Base-by-base conservation (phyloP, 2,113 vertebrate species). In the Larimichthys polyactis region DNA sequence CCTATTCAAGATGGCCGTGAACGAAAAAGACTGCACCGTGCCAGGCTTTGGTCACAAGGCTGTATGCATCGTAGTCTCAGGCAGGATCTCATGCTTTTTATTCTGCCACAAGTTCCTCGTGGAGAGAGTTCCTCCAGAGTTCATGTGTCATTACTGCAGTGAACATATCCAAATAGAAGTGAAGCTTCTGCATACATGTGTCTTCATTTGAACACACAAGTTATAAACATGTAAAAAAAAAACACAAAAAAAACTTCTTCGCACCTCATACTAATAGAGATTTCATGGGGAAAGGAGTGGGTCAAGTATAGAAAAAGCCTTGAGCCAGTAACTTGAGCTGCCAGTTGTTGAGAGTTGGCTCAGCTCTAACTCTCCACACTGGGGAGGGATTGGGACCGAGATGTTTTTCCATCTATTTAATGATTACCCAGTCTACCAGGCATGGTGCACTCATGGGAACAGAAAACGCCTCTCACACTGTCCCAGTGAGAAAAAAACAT, bases 301-400 rank as follows among this genome's bases (percentile, higher is more conserved):
- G 43, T 70, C 8, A 67, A 70, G 57, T 20, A 48, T 40, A 58
- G 54, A 74, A 54, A 82, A 91, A 55, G 24, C 7, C 32, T 19
- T 32, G 43, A 71, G 78, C 29, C 48, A 40, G 80, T 64, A 83
- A 92, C 70, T 64, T 60, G 78, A 89, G 86, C 85, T 70, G 76
- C 90, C 94, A 94, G 90, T 91, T 93, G 92, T 87, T 82, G 54
- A 83, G 67, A 66, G 66, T 71, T 87, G 89, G 89, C 81, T 83
- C 64, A 29, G 85, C 70, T 71, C 76, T 40, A 43, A 16, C 74
- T 46, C 51, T 79, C 54, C 44, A 52, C 65, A 80, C 74, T 69
- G 19, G 57, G 65, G 46, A 80, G 70, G 81, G 83, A 79, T 52
- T 63, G 66, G 81, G 63, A 65, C 51, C 4, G 70, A 64, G 78